Percentiles rank a stretch among this genome's conserved stretches.
These are phyloP conservation scores for Monarcha castaneiventris DNA, from an alignment of 2,113 vertebrate species.

Conservation along the genomic window DNA sequence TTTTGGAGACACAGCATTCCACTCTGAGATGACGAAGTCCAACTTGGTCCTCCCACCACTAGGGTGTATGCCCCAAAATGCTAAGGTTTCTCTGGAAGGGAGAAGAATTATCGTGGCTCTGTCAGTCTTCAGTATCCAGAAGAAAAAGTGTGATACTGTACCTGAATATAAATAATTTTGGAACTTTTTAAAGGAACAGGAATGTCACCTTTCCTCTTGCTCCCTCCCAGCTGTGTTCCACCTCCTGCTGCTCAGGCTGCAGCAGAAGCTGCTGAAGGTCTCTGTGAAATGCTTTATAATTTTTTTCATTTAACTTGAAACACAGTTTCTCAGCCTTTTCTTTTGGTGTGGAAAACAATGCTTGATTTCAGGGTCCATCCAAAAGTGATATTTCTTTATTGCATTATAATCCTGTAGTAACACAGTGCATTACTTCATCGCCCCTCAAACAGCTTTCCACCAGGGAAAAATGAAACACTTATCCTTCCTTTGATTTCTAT, in stretches of 20 bases:
- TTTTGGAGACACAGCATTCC: not conserved
- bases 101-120: not conserved
- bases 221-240: not conserved
- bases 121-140: not conserved
- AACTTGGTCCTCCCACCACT: not conserved
- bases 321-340: not conserved
- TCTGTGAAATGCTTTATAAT: not conserved
- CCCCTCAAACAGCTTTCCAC: not conserved
- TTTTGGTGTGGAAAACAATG: not conserved
- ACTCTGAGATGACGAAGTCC: not conserved
- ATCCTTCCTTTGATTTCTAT: not conserved
- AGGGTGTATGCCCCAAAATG: not conserved
- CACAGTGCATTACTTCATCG: not conserved
- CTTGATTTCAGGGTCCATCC: not conserved
- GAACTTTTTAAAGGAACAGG: not conserved
- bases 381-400: not conserved
- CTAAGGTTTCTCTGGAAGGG: not conserved
- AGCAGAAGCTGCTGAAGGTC: not conserved
- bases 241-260: not conserved
- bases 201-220: not conserved
- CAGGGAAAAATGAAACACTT: not conserved
- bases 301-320: not conserved
- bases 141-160: not conserved
- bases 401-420: not conserved
- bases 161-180: not conserved